A percentile compares a stretch with the other conserved stretches of the same genome.
phyloP scores from a whole-genome alignment of 2,113 vertebrate species.

The Podocnemis expansa region DNA sequence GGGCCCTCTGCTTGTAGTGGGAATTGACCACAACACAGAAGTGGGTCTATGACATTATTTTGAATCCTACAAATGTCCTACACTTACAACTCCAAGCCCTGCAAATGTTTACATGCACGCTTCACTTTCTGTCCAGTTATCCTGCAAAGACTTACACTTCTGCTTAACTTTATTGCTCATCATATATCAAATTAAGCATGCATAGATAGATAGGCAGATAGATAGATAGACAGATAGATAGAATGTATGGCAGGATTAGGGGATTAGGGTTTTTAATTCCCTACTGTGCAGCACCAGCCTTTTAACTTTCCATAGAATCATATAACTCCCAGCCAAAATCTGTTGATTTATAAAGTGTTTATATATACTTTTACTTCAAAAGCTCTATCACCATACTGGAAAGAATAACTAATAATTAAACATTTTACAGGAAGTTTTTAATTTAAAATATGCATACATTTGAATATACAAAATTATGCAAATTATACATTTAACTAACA shows the following conservation, averaged over 20 bases:
- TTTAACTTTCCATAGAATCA: background rate
- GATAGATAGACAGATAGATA: background rate
- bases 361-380: conserved; percentile 22
- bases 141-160: background rate
- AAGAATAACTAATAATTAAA: conserved; percentile 14
- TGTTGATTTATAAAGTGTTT: background rate
- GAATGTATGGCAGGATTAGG: background rate
- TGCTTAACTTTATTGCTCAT: background rate
- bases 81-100: background rate
- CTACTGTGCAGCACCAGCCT: background rate
- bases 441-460: conserved; percentile 80
- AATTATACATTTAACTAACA: conserved; percentile 79
- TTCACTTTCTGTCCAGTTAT: background rate
- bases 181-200: background rate
- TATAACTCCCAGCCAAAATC: background rate
- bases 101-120: background rate
- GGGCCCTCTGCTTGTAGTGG: background rate
- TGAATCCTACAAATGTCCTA: background rate
- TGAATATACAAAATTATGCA: conserved; percentile 83
- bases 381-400: conserved; percentile 8
- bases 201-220: too few species aligned
- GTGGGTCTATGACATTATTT: background rate
- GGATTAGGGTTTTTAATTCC: too few species aligned
- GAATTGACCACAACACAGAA: background rate
- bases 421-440: conserved; percentile 46